Evolutionary conservation across 2,888 invertebrate genomes (phyloP).

Genomic region (Lasioglossum calceatum): DNA sequence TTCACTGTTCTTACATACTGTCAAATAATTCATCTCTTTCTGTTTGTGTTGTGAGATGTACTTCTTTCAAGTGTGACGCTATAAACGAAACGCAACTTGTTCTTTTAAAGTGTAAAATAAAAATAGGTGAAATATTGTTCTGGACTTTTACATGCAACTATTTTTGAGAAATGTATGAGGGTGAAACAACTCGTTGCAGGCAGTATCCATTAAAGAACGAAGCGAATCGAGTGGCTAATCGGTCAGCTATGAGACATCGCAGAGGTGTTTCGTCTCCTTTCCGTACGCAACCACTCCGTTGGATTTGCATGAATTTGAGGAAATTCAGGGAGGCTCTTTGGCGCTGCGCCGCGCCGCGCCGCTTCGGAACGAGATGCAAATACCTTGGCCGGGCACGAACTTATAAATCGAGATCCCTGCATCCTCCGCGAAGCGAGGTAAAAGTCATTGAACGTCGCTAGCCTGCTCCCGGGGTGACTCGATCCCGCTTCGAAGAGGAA

Average conservation of each 20-base stretch:
- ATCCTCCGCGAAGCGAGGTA: neutral
- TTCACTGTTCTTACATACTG: too few species aligned
- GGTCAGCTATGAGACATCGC: neutral
- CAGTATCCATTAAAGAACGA: neutral
- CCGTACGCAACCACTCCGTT: conserved; percentile 13
- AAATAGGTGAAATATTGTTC: too few species aligned
- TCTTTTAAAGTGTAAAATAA: too few species aligned
- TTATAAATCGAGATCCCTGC: conserved; percentile 46
- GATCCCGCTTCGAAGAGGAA: conserved; percentile 45
- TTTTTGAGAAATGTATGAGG: too few species aligned
- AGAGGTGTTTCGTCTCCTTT: conserved; percentile 17
- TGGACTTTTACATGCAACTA: too few species aligned
- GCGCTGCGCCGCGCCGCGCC: neutral
- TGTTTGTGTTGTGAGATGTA: too few species aligned
- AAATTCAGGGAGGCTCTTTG: conserved; percentile 19
- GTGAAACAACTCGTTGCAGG: neutral
- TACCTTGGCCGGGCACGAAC: conserved; percentile 23
- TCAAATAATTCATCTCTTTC: too few species aligned
- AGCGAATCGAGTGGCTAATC: neutral
- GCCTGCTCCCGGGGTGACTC: conserved; percentile 42
- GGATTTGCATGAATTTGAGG: conserved; percentile 43
- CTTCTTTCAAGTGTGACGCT: too few species aligned
- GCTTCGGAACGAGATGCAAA: conserved; percentile 35
- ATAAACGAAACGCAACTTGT: too few species aligned
- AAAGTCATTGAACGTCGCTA: conserved; percentile 43